Evolutionary conservation across 2,888 invertebrate species (phyloP).

Genomic region (Pherbina coryleti): DNA sequence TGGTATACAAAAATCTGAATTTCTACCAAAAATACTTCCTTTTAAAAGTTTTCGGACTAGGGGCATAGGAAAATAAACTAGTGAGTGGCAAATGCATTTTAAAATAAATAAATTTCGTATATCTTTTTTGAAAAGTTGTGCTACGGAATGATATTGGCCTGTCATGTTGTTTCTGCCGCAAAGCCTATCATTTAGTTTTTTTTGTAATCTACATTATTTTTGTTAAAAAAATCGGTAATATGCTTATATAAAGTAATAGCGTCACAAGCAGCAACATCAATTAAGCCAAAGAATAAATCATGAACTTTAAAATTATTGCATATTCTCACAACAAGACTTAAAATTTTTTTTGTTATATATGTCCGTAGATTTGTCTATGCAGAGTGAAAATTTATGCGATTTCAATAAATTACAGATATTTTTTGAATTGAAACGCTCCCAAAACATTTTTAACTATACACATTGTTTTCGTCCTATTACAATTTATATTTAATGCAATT

Average conservation of each 20-base stretch:
- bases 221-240: conserved; percentile 12
- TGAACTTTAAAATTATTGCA: conserved; percentile 8
- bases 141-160: conserved; percentile 17
- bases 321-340: conserved; percentile 19
- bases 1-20: no score
- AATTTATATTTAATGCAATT: background rate
- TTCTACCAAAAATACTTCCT: no score
- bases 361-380: conserved; percentile 15
- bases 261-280: background rate
- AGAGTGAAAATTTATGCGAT: conserved; percentile 9
- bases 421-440: background rate
- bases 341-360: conserved; percentile 3
- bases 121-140: background rate
- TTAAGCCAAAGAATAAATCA: conserved; percentile 16
- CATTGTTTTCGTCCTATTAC: background rate
- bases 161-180: conserved; percentile 32
- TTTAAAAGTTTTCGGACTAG: no score
- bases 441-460: conserved; percentile 13
- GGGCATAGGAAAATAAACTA: background rate
- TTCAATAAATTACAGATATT: background rate
- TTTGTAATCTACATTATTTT: conserved; percentile 7
- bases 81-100: conserved; percentile 26
- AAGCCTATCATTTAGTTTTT: conserved; percentile 24
- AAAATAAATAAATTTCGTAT: conserved; percentile 16
- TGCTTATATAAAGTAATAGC: conserved; percentile 10